A percentile compares a stretch with the other conserved stretches of the same genome.
phyloP scores from a whole-genome alignment of 2,113 vertebrate species.

The Tapirus terrestris region DNA sequence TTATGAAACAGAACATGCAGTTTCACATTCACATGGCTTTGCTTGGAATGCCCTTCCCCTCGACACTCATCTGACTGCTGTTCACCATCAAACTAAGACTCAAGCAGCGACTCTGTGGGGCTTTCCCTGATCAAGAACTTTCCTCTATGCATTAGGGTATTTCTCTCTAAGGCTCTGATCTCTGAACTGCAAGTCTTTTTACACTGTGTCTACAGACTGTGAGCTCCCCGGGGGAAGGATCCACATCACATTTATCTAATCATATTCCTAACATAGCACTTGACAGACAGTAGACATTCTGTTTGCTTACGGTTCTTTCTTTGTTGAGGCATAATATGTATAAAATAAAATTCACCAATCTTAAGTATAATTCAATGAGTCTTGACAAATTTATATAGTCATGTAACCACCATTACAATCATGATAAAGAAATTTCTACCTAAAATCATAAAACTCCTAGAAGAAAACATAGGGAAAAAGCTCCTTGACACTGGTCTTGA shows the following conservation, averaged over 20 bases:
- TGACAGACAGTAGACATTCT: background rate
- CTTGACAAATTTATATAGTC: background rate
- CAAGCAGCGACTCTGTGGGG: background rate
- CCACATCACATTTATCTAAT: background rate
- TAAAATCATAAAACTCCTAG: background rate
- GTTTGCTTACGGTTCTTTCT: background rate
- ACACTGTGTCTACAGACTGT: background rate
- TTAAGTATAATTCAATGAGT: background rate
- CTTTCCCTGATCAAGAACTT: background rate
- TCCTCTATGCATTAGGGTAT: background rate
- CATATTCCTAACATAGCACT: background rate
- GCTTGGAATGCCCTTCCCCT: background rate
- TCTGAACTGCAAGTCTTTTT: background rate
- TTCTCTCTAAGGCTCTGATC: background rate
- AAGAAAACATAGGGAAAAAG: background rate
- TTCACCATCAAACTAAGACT: background rate
- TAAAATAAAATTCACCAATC: slow-evolving; percentile 1
- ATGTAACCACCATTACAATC: background rate
- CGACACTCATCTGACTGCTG: background rate
- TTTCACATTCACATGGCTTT: background rate
- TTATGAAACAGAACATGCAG: background rate
- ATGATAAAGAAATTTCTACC: background rate
- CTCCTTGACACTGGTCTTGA: background rate
- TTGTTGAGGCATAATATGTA: background rate
- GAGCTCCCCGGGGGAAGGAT: background rate